These are phyloP conservation scores for Marcusenius ussheri DNA, from an alignment of 2,113 vertebrate species.

Conservation along the genomic window DNA sequence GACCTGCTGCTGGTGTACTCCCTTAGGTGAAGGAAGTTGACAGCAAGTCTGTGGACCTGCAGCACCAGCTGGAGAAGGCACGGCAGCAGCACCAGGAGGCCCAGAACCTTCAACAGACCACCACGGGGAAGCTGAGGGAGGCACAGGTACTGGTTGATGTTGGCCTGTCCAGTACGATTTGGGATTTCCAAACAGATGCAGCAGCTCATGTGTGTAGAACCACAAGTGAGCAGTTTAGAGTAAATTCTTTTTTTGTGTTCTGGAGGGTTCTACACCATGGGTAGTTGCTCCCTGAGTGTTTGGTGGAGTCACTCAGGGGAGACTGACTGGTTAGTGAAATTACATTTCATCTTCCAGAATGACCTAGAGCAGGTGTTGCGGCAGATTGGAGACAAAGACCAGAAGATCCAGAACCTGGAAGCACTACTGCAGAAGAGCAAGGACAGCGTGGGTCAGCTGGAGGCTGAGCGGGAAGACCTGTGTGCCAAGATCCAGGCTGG, in stretches of 20 bases:
- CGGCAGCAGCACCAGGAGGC: conserved; percentile 93
- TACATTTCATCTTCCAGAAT: conserved; percentile 61
- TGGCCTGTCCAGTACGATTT: background rate
- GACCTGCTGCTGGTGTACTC: background rate
- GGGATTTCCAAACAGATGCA: background rate
- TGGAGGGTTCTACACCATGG: background rate
- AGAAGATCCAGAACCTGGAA: conserved; percentile 98
- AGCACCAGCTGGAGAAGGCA: conserved; percentile 89
- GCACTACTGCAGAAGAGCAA: conserved; percentile 94
- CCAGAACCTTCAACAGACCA: conserved; percentile 83
- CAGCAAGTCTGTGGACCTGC: conserved; percentile 74
- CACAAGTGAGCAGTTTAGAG: background rate
- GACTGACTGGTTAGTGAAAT: background rate
- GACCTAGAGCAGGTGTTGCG: conserved; percentile 95
- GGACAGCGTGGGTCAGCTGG: conserved; percentile 81
- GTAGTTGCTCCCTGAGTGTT: background rate
- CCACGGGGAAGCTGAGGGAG: conserved; percentile 87
- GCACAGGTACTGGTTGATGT: conserved; percentile 70
- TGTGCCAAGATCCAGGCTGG: conserved; percentile 97
- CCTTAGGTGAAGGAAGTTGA: conserved; percentile 80
- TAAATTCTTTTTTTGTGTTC: background rate
- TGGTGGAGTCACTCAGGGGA: background rate
- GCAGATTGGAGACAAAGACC: conserved; percentile 97
- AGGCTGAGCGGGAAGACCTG: conserved; percentile 88
- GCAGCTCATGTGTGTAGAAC: background rate